These are phyloP conservation scores for Drosophila diplacantha DNA, from an alignment of 2,888 invertebrate genomes.

Conservation along the genomic window DNA sequence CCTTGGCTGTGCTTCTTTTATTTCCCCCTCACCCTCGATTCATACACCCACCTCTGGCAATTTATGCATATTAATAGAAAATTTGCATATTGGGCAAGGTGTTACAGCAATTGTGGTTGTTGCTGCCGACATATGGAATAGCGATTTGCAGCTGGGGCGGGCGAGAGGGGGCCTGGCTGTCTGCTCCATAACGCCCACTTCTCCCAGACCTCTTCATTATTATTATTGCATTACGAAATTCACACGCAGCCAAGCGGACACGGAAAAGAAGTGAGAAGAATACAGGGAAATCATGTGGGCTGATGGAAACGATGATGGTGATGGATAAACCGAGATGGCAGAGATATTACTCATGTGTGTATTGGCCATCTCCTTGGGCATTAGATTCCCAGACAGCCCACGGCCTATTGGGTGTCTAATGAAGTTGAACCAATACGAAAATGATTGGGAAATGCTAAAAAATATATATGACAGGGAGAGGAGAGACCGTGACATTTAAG, in stretches of 20 bases:
- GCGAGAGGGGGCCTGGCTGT: not conserved
- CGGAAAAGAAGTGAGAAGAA: slow-evolving; percentile 10
- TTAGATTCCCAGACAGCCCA: slow-evolving; percentile 33
- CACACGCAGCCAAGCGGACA: slow-evolving; percentile 40
- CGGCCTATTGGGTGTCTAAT: slow-evolving; percentile 39
- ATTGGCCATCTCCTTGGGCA: slow-evolving; percentile 10
- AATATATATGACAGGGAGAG: slow-evolving; percentile 1
- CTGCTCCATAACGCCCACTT: slow-evolving; percentile 30
- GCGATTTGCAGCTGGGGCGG: slow-evolving; percentile 1
- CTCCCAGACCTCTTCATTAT: slow-evolving; percentile 24
- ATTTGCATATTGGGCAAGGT: slow-evolving; percentile 65
- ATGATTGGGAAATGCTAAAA: slow-evolving; percentile 14
- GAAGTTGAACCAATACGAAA: slow-evolving; percentile 43
- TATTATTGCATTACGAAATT: slow-evolving; percentile 41
- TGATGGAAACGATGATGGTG: slow-evolving; percentile 21
- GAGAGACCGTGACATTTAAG: slow-evolving; percentile 40
- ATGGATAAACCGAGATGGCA: slow-evolving; percentile 19
- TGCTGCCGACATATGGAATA: slow-evolving; percentile 23
- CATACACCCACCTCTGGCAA: slow-evolving; percentile 43
- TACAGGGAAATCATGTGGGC: slow-evolving; percentile 25
- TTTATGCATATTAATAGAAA: slow-evolving; percentile 65
- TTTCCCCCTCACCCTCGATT: not conserved
- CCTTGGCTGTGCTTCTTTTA: slow-evolving; percentile 39
- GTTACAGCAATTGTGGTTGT: slow-evolving; percentile 38
- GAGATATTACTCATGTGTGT: slow-evolving; percentile 3